Base-by-base conservation (phyloP, 1,140 invertebrate species). In the Sycophila sp. region DNA sequence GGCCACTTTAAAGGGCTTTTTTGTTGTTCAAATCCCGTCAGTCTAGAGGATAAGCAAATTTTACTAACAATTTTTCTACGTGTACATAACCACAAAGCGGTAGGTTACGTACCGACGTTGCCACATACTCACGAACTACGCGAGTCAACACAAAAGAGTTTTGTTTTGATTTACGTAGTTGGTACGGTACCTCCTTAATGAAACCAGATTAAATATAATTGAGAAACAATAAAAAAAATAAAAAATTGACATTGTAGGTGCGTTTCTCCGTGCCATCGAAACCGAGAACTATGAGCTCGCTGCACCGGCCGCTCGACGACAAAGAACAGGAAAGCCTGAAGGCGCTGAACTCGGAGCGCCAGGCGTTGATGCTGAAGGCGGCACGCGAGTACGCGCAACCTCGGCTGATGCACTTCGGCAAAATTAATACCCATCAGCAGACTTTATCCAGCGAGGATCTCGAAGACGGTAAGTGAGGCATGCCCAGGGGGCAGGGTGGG, bases 371-470 rank as follows among this genome's bases (percentile, higher is more conserved):
- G 73, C 24, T 76, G 4, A 73, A 80, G 32, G 69, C 71, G 2
- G 71, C 74, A 4, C 70, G 76, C 4, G 75, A 79, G 38, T 80
- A 78, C 51, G 45, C 75, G 5, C 74, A 78, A 56, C 75, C 78
- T 11, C 73, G 77, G 63, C 73, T 73, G 26, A 69, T 80, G 64
- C 79, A 81, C 70, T 81, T 78, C 67, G 81, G 79, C 19, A 80
- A 83, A 72, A 76, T 81, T 45, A 79, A 80, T 55, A 80, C 77
- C 15, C 79, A 80, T 58, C 80, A 78, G 71, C 36, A 67, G 26
- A 55, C 53, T 2, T 53, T 19, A 2, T 56, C 63, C 0, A 13
- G 2, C 40, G 65, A 67, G 4, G 65, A 67, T 74, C 15, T 34
- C n/a, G 67, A 63, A 22, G 60, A 65, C 19, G 72, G 73, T 74